Conservation (phyloP, 2,888 invertebrate species). For the Polylopha cassiicola region DNA sequence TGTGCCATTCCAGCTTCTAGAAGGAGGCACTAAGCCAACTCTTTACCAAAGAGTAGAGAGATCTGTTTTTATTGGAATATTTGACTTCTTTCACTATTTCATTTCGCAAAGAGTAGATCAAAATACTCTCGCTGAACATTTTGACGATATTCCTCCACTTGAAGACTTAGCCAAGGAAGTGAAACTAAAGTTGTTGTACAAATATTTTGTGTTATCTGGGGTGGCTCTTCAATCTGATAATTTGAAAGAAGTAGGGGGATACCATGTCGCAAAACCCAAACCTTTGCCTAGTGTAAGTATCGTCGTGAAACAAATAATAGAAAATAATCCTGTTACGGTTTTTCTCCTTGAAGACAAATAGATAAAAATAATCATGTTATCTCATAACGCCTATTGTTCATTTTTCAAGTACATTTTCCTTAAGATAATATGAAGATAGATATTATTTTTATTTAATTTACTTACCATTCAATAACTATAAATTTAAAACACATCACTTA, state of each 20-base stretch:
- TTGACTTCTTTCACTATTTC: conserved; percentile 33
- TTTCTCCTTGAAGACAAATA: too few relatives aligned
- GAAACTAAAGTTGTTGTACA: conserved; percentile 78
- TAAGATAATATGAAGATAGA: too few relatives aligned
- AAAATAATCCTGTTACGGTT: too few relatives aligned
- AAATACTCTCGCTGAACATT: conserved; percentile 30
- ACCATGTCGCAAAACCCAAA: conserved; percentile 66
- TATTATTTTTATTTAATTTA: too few relatives aligned
- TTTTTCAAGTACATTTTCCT: too few relatives aligned
- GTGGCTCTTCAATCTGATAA: conserved; percentile 74
- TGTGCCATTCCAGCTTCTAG: conserved; percentile 71
- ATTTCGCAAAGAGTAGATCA: conserved; percentile 36
- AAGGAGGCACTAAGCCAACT: conserved; percentile 53
- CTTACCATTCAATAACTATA: too few relatives aligned
- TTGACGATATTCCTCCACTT: conserved; percentile 36
- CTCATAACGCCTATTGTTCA: too few relatives aligned
- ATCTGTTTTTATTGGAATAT: conserved; percentile 38
- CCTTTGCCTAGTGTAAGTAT: conserved; percentile 65
- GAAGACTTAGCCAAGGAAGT: conserved; percentile 45
- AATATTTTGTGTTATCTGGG: conserved; percentile 78
- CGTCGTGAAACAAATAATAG: too few relatives aligned
- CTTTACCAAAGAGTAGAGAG: conserved; percentile 63
- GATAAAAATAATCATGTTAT: too few relatives aligned
- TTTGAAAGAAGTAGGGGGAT: conserved; percentile 80
- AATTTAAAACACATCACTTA: too few relatives aligned